Evolutionary conservation across 2,888 invertebrate genomes (phyloP).

Genomic region (Drosophila prostipennis): DNA sequence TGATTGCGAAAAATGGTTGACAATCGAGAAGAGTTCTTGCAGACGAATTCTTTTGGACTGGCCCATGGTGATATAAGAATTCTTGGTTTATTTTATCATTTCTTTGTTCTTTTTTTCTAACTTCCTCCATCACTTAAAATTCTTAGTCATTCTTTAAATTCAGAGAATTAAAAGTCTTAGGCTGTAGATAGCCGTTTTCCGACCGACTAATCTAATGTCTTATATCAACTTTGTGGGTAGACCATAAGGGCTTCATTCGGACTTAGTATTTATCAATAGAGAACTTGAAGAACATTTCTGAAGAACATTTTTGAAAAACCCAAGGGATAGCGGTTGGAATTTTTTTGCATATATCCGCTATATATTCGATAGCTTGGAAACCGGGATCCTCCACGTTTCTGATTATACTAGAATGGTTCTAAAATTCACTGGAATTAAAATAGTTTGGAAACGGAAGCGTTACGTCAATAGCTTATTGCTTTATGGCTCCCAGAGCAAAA

Average conservation of each 20-base stretch:
- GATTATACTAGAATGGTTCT: background rate
- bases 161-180: background rate
- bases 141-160: background rate
- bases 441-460: slow-evolving; percentile 26
- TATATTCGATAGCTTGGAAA: slow-evolving; percentile 1
- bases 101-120: background rate
- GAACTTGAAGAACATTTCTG: background rate
- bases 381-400: background rate
- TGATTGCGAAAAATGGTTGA: slow-evolving; percentile 11
- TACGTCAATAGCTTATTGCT: slow-evolving; percentile 33
- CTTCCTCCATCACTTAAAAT: background rate
- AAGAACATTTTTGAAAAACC: background rate
- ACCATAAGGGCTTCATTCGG: no score
- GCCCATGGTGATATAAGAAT: slow-evolving; percentile 14
- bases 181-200: background rate
- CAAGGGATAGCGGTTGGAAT: slow-evolving; percentile 1
- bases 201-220: background rate
- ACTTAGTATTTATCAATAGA: background rate
- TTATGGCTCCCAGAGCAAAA: slow-evolving; percentile 30
- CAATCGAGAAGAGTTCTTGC: slow-evolving; percentile 3
- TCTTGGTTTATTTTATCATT: background rate
- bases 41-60: background rate
- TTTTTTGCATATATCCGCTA: background rate
- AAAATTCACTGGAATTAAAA: background rate
- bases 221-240: background rate